These are phyloP conservation scores for Drosophila percnosoma DNA, from an alignment of 2,888 invertebrate genomes.

Conservation along the genomic window DNA sequence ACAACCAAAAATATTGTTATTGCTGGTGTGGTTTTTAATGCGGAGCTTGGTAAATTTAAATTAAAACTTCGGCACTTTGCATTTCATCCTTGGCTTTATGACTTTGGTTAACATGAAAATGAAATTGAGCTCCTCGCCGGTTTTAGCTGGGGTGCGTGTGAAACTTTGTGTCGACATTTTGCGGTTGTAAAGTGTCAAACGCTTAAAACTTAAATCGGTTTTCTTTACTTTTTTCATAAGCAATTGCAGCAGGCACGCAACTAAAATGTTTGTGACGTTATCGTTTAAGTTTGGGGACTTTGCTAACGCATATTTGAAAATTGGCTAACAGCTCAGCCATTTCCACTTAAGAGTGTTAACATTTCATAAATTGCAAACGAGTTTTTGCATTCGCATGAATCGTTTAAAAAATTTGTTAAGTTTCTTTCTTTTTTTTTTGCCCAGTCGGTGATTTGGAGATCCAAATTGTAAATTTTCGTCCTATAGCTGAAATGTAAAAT, in stretches of 20 bases:
- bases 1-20: conserved; percentile 1
- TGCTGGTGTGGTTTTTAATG: conserved; percentile 27
- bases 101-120: conserved; percentile 69
- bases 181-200: conserved; percentile 78
- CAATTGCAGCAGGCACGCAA: conserved; percentile 25
- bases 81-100: conserved; percentile 78
- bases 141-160: conserved; percentile 51
- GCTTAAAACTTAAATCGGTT: conserved; percentile 78
- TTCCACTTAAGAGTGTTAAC: not conserved
- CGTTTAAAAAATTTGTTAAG: conserved; percentile 46
- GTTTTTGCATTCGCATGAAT: conserved; percentile 36
- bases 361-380: conserved; percentile 36
- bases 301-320: conserved; percentile 15
- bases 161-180: conserved; percentile 77
- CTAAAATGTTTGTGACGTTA: conserved; percentile 53
- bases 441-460: conserved; percentile 2
- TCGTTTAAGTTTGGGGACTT: conserved; percentile 53
- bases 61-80: conserved; percentile 77
- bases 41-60: conserved; percentile 68
- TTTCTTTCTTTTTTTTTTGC: not conserved
- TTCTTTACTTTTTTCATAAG: conserved; percentile 23
- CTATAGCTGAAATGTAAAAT: conserved; percentile 41
- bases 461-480: conserved; percentile 17
- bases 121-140: conserved; percentile 46
- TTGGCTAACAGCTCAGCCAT: conserved; percentile 10